A percentile compares a stretch with the other conserved stretches of the same genome.
phyloP scores from a whole-genome alignment of 2,113 vertebrate genomes.

The Zosterops borbonicus region DNA sequence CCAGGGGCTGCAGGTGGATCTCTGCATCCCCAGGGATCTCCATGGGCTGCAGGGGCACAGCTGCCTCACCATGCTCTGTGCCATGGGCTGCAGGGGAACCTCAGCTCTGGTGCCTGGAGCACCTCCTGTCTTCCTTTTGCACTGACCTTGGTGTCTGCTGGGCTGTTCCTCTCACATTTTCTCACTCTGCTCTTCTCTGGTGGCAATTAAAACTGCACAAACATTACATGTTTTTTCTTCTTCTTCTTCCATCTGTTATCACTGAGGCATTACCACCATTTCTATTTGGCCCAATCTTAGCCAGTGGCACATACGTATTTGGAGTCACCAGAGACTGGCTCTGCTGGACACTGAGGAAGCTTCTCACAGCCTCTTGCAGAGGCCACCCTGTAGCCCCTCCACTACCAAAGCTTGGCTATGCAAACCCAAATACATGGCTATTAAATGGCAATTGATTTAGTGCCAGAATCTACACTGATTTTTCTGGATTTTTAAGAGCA shows the following conservation, averaged over 20 bases:
- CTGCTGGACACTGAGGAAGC: neutral
- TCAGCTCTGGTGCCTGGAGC: neutral
- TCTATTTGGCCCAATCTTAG: neutral
- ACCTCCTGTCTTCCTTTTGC: fast-evolving
- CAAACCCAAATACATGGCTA: neutral
- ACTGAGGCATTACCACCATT: neutral
- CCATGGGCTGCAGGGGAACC: neutral
- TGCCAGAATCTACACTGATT: neutral
- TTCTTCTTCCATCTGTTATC: neutral
- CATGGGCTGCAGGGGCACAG: neutral
- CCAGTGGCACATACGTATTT: neutral
- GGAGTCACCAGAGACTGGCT: neutral
- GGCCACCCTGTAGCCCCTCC: neutral
- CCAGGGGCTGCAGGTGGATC: neutral
- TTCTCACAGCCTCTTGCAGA: neutral
- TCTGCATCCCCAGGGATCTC: neutral
- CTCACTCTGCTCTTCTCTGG: neutral
- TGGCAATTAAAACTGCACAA: neutral
- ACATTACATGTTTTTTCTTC: neutral
- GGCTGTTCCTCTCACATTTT: neutral
- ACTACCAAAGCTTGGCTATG: neutral
- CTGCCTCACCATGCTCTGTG: neutral
- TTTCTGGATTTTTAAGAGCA: neutral
- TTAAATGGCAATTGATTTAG: neutral
- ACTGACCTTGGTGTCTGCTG: too few relatives aligned